Conservation (phyloP, 53 echinoderm and acorn worm genomes). For the Luidia sarsii region DNA sequence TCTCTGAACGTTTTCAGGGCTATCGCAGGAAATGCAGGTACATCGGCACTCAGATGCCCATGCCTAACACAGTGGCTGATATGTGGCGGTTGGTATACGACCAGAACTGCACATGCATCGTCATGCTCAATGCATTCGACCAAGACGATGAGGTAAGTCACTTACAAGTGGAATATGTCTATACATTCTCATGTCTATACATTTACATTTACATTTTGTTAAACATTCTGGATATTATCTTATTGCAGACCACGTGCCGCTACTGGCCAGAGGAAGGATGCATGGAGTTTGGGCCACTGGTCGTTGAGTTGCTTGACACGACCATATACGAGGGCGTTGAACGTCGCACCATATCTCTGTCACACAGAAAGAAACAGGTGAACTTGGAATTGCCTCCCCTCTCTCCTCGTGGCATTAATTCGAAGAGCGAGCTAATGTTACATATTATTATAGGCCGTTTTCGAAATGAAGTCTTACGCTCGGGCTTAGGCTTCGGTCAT, state of each 20-base stretch:
- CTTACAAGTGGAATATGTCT: too few relatives aligned
- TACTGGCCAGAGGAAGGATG: slow-evolving; percentile 66
- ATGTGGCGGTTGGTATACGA: slow-evolving; percentile 73
- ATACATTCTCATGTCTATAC: too few relatives aligned
- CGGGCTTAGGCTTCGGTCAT: too few relatives aligned
- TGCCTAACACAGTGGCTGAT: slow-evolving; percentile 69
- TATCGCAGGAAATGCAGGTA: slow-evolving; percentile 59
- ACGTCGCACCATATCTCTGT: neutral
- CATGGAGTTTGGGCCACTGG: slow-evolving; percentile 47
- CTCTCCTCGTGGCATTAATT: too few relatives aligned
- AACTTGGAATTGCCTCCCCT: too few relatives aligned
- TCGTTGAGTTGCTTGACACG: slow-evolving; percentile 29
- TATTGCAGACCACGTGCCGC: slow-evolving; percentile 28
- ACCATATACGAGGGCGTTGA: slow-evolving; percentile 1
- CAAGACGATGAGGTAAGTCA: neutral
- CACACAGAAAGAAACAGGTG: neutral
- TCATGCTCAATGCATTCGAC: neutral
- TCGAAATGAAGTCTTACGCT: too few relatives aligned
- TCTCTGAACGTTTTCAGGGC: too few relatives aligned
- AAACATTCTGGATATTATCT: neutral
- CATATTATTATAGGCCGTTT: too few relatives aligned
- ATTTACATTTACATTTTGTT: too few relatives aligned
- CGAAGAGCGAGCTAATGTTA: too few relatives aligned
- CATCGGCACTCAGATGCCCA: slow-evolving; percentile 68
- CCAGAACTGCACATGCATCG: slow-evolving; percentile 45